These are phyloP conservation scores for Pempheris klunzingeri DNA, from an alignment of 2,797 vertebrate genomes.

Conservation along the genomic window DNA sequence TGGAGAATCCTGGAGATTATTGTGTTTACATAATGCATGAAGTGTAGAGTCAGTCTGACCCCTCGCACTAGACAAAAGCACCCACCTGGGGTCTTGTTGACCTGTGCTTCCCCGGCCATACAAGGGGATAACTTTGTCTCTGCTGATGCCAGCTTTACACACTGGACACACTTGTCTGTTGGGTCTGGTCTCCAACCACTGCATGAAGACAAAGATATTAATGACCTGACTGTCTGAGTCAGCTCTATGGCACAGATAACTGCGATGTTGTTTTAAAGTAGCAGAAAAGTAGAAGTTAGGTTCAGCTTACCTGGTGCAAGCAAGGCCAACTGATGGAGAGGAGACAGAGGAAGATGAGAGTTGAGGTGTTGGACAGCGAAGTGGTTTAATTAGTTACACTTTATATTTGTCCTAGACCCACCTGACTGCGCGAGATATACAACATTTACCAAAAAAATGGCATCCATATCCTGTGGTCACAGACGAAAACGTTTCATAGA, in stretches of 20 bases:
- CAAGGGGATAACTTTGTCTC: constrained; percentile 98
- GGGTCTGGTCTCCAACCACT: constrained; percentile 99
- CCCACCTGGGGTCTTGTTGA: constrained; percentile 96
- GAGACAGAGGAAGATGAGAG: constrained; percentile 28
- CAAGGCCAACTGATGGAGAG: constrained; percentile 92
- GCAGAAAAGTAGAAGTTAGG: constrained; percentile 58
- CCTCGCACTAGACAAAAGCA: background rate
- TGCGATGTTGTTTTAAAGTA: background rate
- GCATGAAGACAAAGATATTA: constrained; percentile 8
- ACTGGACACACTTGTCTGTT: constrained; percentile 99
- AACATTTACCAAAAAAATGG: background rate
- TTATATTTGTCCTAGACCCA: background rate
- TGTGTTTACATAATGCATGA: background rate
- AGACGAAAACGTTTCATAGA: background rate
- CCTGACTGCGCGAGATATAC: background rate
- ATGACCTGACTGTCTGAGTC: background rate
- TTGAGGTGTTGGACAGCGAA: background rate
- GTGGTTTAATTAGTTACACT: constrained; percentile 35
- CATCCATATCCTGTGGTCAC: background rate
- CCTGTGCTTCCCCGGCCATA: constrained; percentile 97
- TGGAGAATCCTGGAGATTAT: background rate
- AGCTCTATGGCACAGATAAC: background rate
- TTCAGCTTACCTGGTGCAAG: constrained; percentile 94
- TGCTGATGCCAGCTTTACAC: constrained; percentile 98
- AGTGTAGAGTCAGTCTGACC: background rate